phyloP scores from a whole-genome alignment of 2,113 vertebrate genomes.

The Noturus placidus region DNA sequence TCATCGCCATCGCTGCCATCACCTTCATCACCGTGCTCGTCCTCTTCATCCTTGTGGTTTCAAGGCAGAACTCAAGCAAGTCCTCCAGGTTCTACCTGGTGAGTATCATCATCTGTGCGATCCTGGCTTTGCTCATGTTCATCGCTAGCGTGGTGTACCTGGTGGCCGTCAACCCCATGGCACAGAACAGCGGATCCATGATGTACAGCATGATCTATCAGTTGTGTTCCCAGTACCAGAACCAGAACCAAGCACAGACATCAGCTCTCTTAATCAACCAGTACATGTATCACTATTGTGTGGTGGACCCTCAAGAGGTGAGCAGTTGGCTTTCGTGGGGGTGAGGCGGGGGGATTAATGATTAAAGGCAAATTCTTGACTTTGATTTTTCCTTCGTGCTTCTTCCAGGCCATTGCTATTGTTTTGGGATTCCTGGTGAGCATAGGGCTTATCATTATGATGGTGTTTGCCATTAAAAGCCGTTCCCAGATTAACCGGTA shows the following conservation, averaged over 20 bases:
- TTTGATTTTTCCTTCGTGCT: background rate
- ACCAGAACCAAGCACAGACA: constrained; percentile 70
- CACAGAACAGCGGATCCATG: constrained; percentile 81
- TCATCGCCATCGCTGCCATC: constrained; percentile 81
- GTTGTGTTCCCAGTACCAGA: constrained; percentile 83
- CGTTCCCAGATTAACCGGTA: constrained; percentile 75
- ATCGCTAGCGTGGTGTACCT: constrained; percentile 86
- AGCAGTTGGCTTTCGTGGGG: constrained; percentile 14
- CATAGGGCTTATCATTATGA: constrained; percentile 81
- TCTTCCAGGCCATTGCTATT: constrained; percentile 81
- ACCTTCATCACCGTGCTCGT: constrained; percentile 79
- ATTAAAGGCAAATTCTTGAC: background rate
- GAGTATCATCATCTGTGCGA: constrained; percentile 73
- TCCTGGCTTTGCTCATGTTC: constrained; percentile 79
- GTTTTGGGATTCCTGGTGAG: constrained; percentile 82
- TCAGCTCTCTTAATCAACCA: constrained; percentile 82
- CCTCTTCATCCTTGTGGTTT: constrained; percentile 79
- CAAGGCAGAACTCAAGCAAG: constrained; percentile 72
- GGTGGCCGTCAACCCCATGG: constrained; percentile 83
- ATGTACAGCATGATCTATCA: constrained; percentile 76
- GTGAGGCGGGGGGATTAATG: too few species aligned
- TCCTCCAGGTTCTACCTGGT: constrained; percentile 80
- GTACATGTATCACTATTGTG: constrained; percentile 90
- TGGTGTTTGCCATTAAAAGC: constrained; percentile 84
- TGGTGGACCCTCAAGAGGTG: constrained; percentile 91